Evolutionary conservation across 2,797 vertebrate genomes (phyloP).

Genomic region (Bovichtus variegatus): DNA sequence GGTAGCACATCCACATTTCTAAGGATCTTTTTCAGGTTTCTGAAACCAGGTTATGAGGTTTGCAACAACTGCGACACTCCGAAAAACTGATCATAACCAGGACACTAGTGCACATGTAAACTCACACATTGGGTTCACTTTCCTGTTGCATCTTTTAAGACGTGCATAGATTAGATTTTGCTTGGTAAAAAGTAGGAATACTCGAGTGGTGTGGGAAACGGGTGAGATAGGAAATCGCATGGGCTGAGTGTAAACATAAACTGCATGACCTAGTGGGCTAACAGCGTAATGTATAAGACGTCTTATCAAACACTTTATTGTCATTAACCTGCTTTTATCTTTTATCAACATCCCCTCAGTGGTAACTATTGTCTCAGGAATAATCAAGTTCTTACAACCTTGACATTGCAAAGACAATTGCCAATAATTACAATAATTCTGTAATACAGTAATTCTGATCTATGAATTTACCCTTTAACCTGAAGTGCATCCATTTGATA

Average conservation of each 20-base stretch:
- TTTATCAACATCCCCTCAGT: neutral
- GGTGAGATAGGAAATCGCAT: neutral
- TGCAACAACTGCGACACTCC: neutral
- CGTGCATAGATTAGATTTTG: neutral
- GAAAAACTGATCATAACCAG: neutral
- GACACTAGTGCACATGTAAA: neutral
- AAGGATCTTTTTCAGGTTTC: too few relatives aligned
- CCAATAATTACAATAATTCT: too few relatives aligned
- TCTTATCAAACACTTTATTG: neutral
- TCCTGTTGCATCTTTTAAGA: neutral
- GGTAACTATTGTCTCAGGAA: neutral
- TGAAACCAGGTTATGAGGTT: neutral
- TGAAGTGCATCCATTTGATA: neutral
- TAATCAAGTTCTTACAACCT: neutral
- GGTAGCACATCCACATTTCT: neutral
- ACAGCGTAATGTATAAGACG: neutral
- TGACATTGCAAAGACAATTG: too few relatives aligned
- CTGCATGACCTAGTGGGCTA: neutral
- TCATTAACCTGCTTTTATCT: neutral
- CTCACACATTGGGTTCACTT: neutral
- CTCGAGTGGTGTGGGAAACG: neutral
- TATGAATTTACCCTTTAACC: constrained; percentile 27
- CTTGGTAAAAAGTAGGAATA: neutral
- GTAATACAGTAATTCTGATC: constrained; percentile 16
- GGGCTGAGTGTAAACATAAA: neutral